Percentiles rank a stretch among this genome's conserved stretches.
phyloP scores from a whole-genome alignment of 1,140 invertebrate genomes.

The Pollicipes pollicipes region DNA sequence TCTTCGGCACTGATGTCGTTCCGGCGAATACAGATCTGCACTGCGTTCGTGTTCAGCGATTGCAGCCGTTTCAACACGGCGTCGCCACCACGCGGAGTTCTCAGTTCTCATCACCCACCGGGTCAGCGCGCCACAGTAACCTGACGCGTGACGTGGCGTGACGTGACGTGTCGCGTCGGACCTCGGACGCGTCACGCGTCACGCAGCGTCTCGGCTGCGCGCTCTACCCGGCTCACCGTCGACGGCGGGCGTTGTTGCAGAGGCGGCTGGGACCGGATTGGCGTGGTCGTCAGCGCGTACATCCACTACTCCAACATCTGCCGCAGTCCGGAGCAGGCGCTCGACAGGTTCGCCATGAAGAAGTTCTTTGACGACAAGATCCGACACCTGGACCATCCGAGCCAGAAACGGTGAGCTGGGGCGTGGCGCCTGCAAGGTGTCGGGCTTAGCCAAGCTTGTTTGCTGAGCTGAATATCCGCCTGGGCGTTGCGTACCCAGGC shows the following conservation, averaged over 20 bases:
- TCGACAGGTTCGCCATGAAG: slow-evolving; percentile 81
- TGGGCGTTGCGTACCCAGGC: too few relatives aligned
- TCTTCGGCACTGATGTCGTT: too few relatives aligned
- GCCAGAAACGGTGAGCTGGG: slow-evolving; percentile 61
- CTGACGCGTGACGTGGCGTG: too few relatives aligned
- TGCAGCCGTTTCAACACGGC: background rate
- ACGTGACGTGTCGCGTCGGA: too few relatives aligned
- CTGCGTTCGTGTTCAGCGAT: too few relatives aligned
- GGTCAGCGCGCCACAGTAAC: too few relatives aligned
- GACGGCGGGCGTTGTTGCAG: slow-evolving; percentile 24
- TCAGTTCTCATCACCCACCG: slow-evolving; percentile 1
- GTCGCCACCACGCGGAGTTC: slow-evolving; percentile 5
- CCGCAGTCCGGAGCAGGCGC: slow-evolving; percentile 66
- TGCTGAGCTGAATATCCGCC: too few relatives aligned
- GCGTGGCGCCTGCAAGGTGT: too few relatives aligned
- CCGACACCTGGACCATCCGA: slow-evolving; percentile 58
- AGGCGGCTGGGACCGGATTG: slow-evolving; percentile 55
- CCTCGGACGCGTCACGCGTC: background rate
- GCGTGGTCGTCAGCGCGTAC: slow-evolving; percentile 72
- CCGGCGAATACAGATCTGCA: too few relatives aligned
- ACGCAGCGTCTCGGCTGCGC: background rate
- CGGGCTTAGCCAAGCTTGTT: too few relatives aligned
- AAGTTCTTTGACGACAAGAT: slow-evolving; percentile 74
- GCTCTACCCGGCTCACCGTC: background rate
- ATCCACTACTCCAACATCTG: slow-evolving; percentile 88